These are phyloP conservation scores for Uloborus diversus DNA, from an alignment of 1,140 invertebrate species.

Conservation along the genomic window DNA sequence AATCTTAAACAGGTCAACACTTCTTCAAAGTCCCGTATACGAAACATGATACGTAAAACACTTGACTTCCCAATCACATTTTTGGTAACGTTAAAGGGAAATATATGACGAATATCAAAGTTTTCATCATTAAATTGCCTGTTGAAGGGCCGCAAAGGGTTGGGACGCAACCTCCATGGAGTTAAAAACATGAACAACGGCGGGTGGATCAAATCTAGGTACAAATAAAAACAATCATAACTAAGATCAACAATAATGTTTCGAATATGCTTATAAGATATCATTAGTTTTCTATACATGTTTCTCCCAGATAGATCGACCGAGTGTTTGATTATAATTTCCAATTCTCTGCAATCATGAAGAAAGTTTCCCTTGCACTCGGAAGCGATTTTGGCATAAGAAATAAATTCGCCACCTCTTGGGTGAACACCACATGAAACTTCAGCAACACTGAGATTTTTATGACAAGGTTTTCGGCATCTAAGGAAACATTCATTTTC, in stretches of 20 bases:
- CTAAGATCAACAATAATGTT: neutral
- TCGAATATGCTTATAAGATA: conserved; percentile 10
- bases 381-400: neutral
- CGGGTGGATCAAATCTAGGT: conserved; percentile 2
- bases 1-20: conserved; percentile 2
- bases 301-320: neutral
- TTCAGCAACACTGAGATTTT: neutral
- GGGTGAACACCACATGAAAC: conserved; percentile 13
- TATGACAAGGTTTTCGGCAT: neutral
- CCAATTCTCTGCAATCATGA: conserved; percentile 23
- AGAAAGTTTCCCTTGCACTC: neutral
- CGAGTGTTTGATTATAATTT: neutral
- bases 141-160: too few relatives aligned
- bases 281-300: neutral
- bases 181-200: too few relatives aligned
- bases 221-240: neutral
- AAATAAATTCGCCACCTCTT: conserved; percentile 2
- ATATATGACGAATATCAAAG: neutral
- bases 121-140: too few relatives aligned
- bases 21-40: neutral
- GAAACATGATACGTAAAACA: neutral
- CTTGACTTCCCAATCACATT: conserved; percentile 1
- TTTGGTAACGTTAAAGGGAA: neutral
- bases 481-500: conserved; percentile 17
- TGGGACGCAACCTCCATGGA: too few relatives aligned